Evolutionary conservation across 1,140 invertebrate genomes (phyloP).

Genomic region (Neodiprion fabricii): DNA sequence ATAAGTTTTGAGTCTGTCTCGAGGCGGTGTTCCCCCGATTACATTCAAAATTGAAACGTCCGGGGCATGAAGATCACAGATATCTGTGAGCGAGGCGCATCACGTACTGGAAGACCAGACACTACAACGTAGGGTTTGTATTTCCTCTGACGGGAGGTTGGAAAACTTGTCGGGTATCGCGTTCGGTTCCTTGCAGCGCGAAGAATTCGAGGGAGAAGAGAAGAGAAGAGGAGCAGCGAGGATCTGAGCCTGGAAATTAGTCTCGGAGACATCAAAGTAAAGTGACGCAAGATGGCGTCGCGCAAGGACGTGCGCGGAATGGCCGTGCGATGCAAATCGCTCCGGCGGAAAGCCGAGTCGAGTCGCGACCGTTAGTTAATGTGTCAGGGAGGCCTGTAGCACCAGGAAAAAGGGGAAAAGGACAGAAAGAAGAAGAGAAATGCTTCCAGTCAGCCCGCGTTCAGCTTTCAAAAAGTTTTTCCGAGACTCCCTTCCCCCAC

Average conservation of each 20-base stretch:
- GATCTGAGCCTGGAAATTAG: conserved; percentile 8
- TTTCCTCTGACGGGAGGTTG: too few relatives aligned
- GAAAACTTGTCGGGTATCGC: too few relatives aligned
- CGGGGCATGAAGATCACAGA: too few relatives aligned
- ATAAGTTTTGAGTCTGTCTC: too few relatives aligned
- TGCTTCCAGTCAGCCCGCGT: not conserved
- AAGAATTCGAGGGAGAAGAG: not conserved
- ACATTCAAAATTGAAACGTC: too few relatives aligned
- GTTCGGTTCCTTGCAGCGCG: not conserved
- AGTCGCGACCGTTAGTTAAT: conserved; percentile 16
- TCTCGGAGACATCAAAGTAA: conserved; percentile 17
- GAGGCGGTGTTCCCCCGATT: too few relatives aligned
- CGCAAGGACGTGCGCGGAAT: conserved; percentile 15
- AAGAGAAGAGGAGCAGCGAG: not conserved
- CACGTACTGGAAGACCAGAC: too few relatives aligned
- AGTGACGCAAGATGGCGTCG: conserved; percentile 18
- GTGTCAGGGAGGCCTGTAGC: conserved; percentile 4
- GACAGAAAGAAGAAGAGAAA: conserved; percentile 9
- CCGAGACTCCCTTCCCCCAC: not conserved
- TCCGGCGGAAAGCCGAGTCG: not conserved
- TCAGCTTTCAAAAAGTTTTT: conserved; percentile 14
- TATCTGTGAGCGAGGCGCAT: too few relatives aligned
- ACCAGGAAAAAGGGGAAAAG: not conserved
- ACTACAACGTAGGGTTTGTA: too few relatives aligned
- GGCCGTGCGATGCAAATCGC: conserved; percentile 15